phyloP scores from a whole-genome alignment of 2,113 vertebrate genomes.

The Microcebus ravelobensis region DNA sequence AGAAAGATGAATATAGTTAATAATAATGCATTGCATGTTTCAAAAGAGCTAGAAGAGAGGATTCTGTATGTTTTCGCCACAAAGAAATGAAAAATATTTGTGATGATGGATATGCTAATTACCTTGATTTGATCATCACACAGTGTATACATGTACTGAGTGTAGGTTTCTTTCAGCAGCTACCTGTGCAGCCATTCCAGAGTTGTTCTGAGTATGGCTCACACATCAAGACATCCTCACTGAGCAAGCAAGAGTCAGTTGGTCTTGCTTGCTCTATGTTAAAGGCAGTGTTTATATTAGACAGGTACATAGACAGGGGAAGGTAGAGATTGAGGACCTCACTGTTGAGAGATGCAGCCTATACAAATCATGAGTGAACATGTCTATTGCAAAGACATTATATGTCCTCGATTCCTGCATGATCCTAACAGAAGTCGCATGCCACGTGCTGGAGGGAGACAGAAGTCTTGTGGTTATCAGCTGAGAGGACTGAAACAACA shows the following conservation, averaged over 20 bases:
- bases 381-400: fast-evolving
- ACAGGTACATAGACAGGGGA: fast-evolving
- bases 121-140: neutral
- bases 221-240: neutral
- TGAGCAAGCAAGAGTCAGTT: neutral
- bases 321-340: neutral
- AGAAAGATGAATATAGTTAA: neutral
- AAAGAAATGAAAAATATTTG: neutral
- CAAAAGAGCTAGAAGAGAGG: neutral
- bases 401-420: fast-evolving
- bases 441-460: neutral
- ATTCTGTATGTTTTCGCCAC: neutral
- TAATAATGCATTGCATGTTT: neutral
- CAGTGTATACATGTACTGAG: neutral
- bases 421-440: neutral
- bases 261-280: neutral
- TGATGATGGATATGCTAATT: neutral
- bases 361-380: neutral
- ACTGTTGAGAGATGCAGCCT: fast-evolving
- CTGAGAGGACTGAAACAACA: neutral
- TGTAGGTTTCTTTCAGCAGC: neutral
- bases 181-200: too few species aligned
- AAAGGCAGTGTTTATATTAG: neutral
- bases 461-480: neutral
- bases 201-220: neutral